A percentile compares a stretch with the other conserved stretches of the same genome.
Evolutionary conservation across 2,888 invertebrate species (phyloP).

Genomic region (Dicyrtoma fusca): DNA sequence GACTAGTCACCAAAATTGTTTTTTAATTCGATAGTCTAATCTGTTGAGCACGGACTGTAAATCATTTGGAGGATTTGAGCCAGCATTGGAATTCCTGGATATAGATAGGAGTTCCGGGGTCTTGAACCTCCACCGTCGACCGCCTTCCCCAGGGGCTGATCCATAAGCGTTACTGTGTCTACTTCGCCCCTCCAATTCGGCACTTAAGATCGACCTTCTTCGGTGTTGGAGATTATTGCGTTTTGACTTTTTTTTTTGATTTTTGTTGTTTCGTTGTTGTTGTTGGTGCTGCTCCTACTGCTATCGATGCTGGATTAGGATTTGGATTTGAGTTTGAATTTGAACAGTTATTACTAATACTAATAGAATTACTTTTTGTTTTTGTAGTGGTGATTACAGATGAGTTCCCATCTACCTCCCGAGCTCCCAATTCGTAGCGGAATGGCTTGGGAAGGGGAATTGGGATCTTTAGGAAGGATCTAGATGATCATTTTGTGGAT

Average conservation of each 20-base stretch:
- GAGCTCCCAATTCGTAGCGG: too few species aligned
- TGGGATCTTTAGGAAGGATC: too few species aligned
- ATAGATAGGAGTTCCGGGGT: slow-evolving; percentile 41
- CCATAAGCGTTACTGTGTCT: slow-evolving; percentile 29
- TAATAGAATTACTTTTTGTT: too few species aligned
- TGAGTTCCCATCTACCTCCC: too few species aligned
- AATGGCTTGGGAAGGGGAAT: too few species aligned
- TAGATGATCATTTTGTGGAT: too few species aligned
- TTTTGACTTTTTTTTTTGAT: background rate
- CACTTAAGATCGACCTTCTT: slow-evolving; percentile 28
- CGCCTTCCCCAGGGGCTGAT: background rate
- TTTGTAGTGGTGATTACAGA: too few species aligned
- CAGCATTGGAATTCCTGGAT: background rate
- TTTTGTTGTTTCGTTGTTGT: too few species aligned
- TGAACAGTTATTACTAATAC: too few species aligned
- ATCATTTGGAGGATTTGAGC: background rate
- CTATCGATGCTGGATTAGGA: background rate
- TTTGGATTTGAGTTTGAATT: too few species aligned
- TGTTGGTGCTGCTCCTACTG: background rate
- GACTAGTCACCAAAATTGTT: slow-evolving; percentile 53
- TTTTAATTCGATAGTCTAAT: slow-evolving; percentile 47
- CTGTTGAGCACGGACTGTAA: slow-evolving; percentile 44
- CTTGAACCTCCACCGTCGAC: slow-evolving; percentile 35
- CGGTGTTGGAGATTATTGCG: slow-evolving; percentile 7
- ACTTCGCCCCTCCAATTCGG: slow-evolving; percentile 25